These are phyloP conservation scores for Actinernus sp. DNA, from an alignment of 92 coral and sea anemone species.

Conservation along the genomic window DNA sequence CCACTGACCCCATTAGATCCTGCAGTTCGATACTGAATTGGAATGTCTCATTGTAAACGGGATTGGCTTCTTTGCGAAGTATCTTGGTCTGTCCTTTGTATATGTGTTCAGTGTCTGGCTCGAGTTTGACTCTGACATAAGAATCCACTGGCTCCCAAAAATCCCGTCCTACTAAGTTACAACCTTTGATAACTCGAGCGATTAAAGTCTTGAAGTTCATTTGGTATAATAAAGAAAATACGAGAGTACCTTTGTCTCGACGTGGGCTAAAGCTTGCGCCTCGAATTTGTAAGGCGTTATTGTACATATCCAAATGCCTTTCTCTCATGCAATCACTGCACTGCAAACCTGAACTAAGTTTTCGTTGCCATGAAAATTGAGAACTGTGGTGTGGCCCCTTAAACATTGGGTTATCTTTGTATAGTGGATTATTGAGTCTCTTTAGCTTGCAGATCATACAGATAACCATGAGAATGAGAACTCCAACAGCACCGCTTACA, in stretches of 20 bases:
- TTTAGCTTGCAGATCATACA: constrained; percentile 92
- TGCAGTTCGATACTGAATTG: constrained; percentile 45
- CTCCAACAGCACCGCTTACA: constrained; percentile 83
- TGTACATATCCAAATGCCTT: constrained; percentile 3
- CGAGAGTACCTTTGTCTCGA: constrained; percentile 65
- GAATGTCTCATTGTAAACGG: constrained; percentile 55
- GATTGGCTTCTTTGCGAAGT: constrained; percentile 51
- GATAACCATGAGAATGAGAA: constrained; percentile 85
- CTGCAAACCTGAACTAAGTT: constrained; percentile 17
- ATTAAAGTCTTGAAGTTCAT: constrained; percentile 39
- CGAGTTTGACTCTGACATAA: constrained; percentile 67
- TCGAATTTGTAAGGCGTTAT: constrained; percentile 16
- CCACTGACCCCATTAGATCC: constrained; percentile 40
- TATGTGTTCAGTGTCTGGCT: constrained; percentile 58
- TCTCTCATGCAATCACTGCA: constrained; percentile 79
- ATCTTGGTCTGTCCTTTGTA: constrained; percentile 60
- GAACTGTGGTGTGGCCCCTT: constrained; percentile 3
- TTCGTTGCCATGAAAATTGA: constrained; percentile 34
- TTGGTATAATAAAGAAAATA: constrained; percentile 70
- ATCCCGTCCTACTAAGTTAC: constrained; percentile 80
- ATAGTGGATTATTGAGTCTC: constrained; percentile 67
- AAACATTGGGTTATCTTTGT: constrained; percentile 42
- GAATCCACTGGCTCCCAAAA: constrained; percentile 91
- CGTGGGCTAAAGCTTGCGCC: constrained; percentile 51
- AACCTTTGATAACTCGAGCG: constrained; percentile 64